phyloP scores from a whole-genome alignment of 2,113 vertebrate species.

The Polyodon spathula region DNA sequence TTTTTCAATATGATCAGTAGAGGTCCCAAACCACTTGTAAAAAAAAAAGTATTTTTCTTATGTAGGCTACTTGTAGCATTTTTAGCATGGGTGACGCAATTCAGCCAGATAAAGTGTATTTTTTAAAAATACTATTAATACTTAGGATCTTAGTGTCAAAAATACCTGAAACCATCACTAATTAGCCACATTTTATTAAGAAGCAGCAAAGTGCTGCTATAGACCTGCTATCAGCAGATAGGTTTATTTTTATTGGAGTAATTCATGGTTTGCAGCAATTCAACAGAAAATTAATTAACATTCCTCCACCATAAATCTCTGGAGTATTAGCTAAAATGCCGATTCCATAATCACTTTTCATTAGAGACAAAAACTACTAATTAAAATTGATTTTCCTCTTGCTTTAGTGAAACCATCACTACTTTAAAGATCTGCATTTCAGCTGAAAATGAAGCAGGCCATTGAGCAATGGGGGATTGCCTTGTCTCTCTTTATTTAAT shows the following conservation, averaged over 20 bases:
- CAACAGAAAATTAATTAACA: constrained; percentile 23
- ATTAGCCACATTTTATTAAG: neutral
- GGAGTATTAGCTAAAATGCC: constrained; percentile 8
- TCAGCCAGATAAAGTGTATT: too few relatives aligned
- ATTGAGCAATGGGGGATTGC: too few relatives aligned
- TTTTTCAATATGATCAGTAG: too few relatives aligned
- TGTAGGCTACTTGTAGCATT: too few relatives aligned
- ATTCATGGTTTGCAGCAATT: constrained; percentile 23
- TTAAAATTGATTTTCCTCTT: constrained; percentile 16
- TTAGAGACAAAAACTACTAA: constrained; percentile 16
- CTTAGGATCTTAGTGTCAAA: neutral
- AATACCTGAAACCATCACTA: neutral
- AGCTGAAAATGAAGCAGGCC: too few relatives aligned
- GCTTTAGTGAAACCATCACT: neutral
- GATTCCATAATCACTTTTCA: constrained; percentile 15
- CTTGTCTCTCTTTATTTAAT: too few relatives aligned
- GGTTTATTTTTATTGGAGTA: too few relatives aligned
- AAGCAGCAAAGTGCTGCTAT: neutral
- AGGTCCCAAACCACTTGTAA: too few relatives aligned
- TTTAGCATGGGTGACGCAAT: too few relatives aligned
- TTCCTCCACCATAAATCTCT: constrained; percentile 15
- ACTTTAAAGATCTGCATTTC: too few relatives aligned
- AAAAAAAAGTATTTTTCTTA: too few relatives aligned
- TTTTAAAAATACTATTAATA: too few relatives aligned
- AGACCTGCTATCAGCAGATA: neutral